phyloP scores from a whole-genome alignment of 2,113 vertebrate species.

The Aleadryas rufinucha region DNA sequence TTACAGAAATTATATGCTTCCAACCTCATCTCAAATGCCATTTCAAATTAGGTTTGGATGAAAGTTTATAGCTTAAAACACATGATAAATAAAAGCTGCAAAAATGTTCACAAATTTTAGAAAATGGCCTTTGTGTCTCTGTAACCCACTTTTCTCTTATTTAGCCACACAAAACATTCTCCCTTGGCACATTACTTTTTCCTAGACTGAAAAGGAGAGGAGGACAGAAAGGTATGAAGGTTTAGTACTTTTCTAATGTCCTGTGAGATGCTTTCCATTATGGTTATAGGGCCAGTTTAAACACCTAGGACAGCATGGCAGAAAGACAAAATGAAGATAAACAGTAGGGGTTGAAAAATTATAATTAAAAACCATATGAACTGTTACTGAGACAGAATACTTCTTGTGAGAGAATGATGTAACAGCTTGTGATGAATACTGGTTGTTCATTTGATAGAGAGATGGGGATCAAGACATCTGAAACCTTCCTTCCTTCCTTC shows the following conservation, averaged over 20 bases:
- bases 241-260: neutral
- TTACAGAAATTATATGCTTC: constrained; percentile 18
- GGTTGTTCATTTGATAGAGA: neutral
- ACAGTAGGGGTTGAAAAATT: neutral
- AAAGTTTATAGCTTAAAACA: constrained; percentile 20
- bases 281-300: neutral
- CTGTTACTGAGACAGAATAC: neutral
- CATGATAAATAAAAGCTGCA: neutral
- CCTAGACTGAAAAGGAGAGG: neutral
- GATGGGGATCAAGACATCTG: neutral
- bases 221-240: neutral
- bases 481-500: neutral
- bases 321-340: neutral
- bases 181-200: neutral
- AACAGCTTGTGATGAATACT: neutral
- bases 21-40: constrained; percentile 11
- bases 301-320: neutral
- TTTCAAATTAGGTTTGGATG: neutral
- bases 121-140: neutral
- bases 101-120: constrained; percentile 8
- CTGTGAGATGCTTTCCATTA: neutral
- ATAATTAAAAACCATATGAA: neutral
- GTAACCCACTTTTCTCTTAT: neutral
- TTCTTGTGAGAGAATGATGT: neutral
- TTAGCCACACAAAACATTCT: neutral